Percentiles rank a stretch among this genome's conserved stretches.
phyloP scores from a whole-genome alignment of 1,140 invertebrate species.

The Zaprionus davidi region DNA sequence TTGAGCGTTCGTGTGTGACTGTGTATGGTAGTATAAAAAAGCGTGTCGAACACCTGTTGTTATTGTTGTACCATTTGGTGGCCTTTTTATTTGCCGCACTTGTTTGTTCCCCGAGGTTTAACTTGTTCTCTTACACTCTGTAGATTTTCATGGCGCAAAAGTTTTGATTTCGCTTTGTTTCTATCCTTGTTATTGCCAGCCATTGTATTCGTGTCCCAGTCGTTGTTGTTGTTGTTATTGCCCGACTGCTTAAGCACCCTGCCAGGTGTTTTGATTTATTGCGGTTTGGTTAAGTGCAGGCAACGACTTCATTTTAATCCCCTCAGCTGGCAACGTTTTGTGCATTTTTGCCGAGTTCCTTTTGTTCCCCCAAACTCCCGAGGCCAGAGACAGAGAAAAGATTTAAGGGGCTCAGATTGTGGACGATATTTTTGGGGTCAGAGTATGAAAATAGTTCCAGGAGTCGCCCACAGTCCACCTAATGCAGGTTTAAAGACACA shows the following conservation, averaged over 20 bases:
- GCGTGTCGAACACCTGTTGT: slow-evolving; percentile 75
- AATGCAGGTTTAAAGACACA: slow-evolving; percentile 19
- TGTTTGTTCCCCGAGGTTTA: slow-evolving; percentile 20
- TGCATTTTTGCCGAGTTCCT: slow-evolving; percentile 9
- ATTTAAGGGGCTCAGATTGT: slow-evolving; percentile 6
- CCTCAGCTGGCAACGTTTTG: slow-evolving; percentile 20
- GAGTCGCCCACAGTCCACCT: neutral
- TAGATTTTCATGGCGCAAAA: slow-evolving; percentile 25
- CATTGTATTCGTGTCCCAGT: slow-evolving; percentile 19
- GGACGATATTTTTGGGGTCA: neutral
- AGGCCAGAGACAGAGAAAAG: neutral
- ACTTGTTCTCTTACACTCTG: slow-evolving; percentile 6
- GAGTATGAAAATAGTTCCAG: slow-evolving; percentile 1
- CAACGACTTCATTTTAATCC: slow-evolving; percentile 72
- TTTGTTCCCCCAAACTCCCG: slow-evolving; percentile 10
- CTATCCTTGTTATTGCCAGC: slow-evolving; percentile 21
- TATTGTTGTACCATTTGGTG: slow-evolving; percentile 41
- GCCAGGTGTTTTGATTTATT: slow-evolving; percentile 78
- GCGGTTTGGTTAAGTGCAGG: slow-evolving; percentile 74
- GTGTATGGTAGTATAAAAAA: slow-evolving; percentile 28
- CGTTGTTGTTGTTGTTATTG: slow-evolving; percentile 42
- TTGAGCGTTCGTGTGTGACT: slow-evolving; percentile 21
- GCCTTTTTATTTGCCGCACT: slow-evolving; percentile 19
- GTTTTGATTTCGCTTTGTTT: slow-evolving; percentile 58
- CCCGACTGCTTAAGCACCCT: slow-evolving; percentile 50